Base-by-base conservation (phyloP, 2,888 invertebrate species). In the Melinaea marsaeus region DNA sequence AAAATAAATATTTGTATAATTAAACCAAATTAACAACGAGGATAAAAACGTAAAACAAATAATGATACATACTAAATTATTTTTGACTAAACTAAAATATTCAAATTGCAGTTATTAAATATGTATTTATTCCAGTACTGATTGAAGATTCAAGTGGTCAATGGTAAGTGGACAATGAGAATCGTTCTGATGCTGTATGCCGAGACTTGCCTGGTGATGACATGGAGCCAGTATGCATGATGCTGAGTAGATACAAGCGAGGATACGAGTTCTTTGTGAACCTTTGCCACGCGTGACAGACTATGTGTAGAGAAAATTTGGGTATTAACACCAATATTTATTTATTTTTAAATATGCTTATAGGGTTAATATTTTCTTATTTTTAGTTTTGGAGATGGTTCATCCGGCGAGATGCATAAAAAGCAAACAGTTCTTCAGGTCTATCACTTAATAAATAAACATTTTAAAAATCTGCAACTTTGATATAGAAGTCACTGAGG, bases 171-270 rank as follows among this genome's bases (percentile, higher is more conserved):
- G 2, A 11, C 0, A 42, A 42, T 42, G 9, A 7, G n/a, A n/a
- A n/a, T n/a, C n/a, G n/a, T n/a, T 89, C 88, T 54, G 66, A 67
- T 11, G 35, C 72, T 0, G 79, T 89, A 0, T 90, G 89, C 65
- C 60, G 73, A 0, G 90, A 90, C 51, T 72, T 90, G 0, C 79
- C 83, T 0, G 55, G 61, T 0, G 68, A 75, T 2, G 90, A 89
- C 63, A 65, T 62, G 2, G 78, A 85, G 37, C 86, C 90, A 0
- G 83, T 89, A 0, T 90, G 90, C 66, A 87, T 88, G 86, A 88
- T 88, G 86, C 81, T 79, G 69, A 90, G 90, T 63, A 69, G 88
- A 5, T 90, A 85, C 67, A 90, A 90, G 71, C 82, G 78, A 47
- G 86, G 84, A 0, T 90, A 81, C 59, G 82, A 84, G 59, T 88